phyloP scores from a whole-genome alignment of 2,113 vertebrate species.

The Heloderma charlesbogerti region DNA sequence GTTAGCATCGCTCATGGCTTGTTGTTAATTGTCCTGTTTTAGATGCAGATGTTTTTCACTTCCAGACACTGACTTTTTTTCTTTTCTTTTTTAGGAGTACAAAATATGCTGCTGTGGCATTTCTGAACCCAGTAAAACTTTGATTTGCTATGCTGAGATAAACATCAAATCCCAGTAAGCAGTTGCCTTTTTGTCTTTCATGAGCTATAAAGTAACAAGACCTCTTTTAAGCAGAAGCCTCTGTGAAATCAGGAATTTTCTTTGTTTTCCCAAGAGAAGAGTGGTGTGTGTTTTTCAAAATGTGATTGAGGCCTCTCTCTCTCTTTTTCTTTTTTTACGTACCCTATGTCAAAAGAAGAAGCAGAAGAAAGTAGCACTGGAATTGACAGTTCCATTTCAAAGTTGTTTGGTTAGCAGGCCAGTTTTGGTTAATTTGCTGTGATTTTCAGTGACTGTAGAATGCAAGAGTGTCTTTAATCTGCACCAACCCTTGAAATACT shows the following conservation, averaged over 20 bases:
- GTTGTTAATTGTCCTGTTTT: slow-evolving; percentile 80
- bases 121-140: slow-evolving; percentile 78
- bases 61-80: slow-evolving; percentile 65
- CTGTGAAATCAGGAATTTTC: slow-evolving; percentile 53
- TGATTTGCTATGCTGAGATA: slow-evolving; percentile 68
- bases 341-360: slow-evolving; percentile 38
- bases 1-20: slow-evolving; percentile 74
- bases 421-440: slow-evolving; percentile 17
- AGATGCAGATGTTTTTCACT: slow-evolving; percentile 85
- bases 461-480: slow-evolving; percentile 34
- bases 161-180: slow-evolving; percentile 66
- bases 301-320: slow-evolving; percentile 25
- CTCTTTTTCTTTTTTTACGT: slow-evolving; percentile 49
- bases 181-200: slow-evolving; percentile 45
- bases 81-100: slow-evolving; percentile 54
- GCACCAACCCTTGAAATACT: slow-evolving; percentile 10
- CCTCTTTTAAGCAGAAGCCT: slow-evolving; percentile 33
- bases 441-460: slow-evolving; percentile 22
- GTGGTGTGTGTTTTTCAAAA: slow-evolving; percentile 25
- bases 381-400: background rate
- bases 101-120: slow-evolving; percentile 81
- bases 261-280: slow-evolving; percentile 61
- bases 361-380: slow-evolving; percentile 46
- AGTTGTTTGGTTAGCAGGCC: slow-evolving; percentile 17
- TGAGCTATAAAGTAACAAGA: slow-evolving; percentile 53